phyloP scores from a whole-genome alignment of 2,888 invertebrate genomes.

The Kryphioiulus occultus region DNA sequence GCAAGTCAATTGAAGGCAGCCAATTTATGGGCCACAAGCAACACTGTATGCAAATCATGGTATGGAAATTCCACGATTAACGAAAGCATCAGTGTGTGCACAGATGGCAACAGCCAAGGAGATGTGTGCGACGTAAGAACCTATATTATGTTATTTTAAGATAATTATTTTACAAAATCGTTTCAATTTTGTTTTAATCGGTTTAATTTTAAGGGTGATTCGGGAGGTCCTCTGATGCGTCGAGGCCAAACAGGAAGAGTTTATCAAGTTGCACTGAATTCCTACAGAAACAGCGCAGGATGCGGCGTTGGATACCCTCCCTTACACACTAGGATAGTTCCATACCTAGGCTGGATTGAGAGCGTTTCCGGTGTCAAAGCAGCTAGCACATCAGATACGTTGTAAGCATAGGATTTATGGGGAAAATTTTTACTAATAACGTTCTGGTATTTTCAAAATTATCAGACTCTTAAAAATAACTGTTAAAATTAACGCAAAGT shows the following conservation, averaged over 20 bases:
- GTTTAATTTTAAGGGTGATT: not conserved
- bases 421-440: not conserved
- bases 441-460: not conserved
- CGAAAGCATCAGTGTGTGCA: not conserved
- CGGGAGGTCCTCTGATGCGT: not conserved
- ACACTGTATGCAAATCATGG: not conserved
- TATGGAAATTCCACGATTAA: not conserved
- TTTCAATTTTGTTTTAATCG: not conserved
- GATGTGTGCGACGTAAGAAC: constrained; percentile 25
- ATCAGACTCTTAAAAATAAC: not conserved
- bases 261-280: not conserved
- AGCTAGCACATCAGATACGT: not conserved
- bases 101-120: not conserved
- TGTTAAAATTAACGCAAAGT: not conserved
- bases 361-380: not conserved
- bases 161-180: too few relatives aligned
- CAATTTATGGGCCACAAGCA: not conserved
- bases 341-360: not conserved
- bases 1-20: not conserved
- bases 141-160: not conserved
- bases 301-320: not conserved
- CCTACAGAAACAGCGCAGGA: not conserved
- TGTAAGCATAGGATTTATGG: not conserved
- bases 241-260: not conserved
- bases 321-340: not conserved